A percentile compares a stretch with the other conserved stretches of the same genome.
Evolutionary conservation across 2,797 vertebrate genomes (phyloP).

Genomic region (Diplodus sargus): DNA sequence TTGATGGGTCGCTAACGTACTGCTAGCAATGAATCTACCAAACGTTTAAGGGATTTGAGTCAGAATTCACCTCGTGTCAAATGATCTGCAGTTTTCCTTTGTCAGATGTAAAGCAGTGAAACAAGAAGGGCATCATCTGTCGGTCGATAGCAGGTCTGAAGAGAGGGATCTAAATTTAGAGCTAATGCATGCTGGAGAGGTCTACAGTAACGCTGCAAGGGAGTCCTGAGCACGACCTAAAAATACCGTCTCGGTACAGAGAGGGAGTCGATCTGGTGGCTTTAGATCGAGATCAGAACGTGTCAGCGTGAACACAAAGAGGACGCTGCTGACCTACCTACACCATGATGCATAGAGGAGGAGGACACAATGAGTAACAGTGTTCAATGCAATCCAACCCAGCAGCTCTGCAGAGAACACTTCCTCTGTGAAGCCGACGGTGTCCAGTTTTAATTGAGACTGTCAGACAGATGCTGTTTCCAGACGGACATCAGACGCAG

Average conservation of each 20-base stretch:
- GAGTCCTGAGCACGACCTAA: not conserved
- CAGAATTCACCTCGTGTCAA: not conserved
- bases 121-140: not conserved
- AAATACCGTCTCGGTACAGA: not conserved
- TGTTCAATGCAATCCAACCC: not conserved
- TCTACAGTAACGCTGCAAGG: not conserved
- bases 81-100: not conserved
- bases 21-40: not conserved
- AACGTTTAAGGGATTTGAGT: not conserved
- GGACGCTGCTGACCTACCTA: not conserved
- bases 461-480: not conserved
- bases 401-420: constrained; percentile 5
- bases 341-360: constrained; percentile 4
- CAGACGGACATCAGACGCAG: constrained; percentile 4
- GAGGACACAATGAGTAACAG: not conserved
- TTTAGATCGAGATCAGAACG: not conserved
- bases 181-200: not conserved
- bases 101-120: not conserved
- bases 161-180: constrained; percentile 5
- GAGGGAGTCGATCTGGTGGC: not conserved
- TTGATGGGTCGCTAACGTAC: not conserved
- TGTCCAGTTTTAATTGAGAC: not conserved
- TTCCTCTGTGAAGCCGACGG: not conserved
- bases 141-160: not conserved
- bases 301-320: constrained; percentile 1